Conservation (phyloP, 1,140 invertebrate species). For the Cheumatopsyche charites region DNA sequence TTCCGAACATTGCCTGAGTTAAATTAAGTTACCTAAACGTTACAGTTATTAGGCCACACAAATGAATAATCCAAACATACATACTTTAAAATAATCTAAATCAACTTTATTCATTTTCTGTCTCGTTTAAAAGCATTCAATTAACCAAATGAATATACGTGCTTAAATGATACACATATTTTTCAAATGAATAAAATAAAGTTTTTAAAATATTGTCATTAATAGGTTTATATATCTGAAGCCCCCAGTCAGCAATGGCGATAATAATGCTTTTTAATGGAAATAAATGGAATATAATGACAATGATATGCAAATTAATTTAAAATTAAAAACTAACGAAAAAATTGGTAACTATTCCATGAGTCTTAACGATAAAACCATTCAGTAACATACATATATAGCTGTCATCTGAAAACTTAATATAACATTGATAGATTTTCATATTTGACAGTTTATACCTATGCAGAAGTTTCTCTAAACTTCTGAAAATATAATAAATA, state of each 20-base stretch:
- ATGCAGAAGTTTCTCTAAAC: neutral
- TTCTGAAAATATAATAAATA: conserved; percentile 21
- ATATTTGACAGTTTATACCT: neutral
- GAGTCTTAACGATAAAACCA: conserved; percentile 6
- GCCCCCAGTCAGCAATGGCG: conserved; percentile 34
- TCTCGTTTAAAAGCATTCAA: no score
- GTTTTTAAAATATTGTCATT: neutral
- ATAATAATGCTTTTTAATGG: conserved; percentile 18
- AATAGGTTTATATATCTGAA: conserved; percentile 18
- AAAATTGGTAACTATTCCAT: conserved; percentile 18
- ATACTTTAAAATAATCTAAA: no score
- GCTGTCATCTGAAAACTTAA: conserved; percentile 18
- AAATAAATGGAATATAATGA: conserved; percentile 27
- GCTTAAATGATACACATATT: no score
- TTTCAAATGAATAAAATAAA: no score
- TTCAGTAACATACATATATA: conserved; percentile 5
- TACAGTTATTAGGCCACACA: no score
- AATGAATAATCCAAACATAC: no score
- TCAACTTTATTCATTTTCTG: no score
- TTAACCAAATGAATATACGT: no score
- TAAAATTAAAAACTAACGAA: conserved; percentile 23
- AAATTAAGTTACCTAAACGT: no score
- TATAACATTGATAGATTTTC: conserved; percentile 1
- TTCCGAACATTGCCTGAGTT: no score
- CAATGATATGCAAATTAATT: conserved; percentile 32